These are phyloP conservation scores for Megathymus violae DNA, from an alignment of 1,140 invertebrate genomes.

Conservation along the genomic window DNA sequence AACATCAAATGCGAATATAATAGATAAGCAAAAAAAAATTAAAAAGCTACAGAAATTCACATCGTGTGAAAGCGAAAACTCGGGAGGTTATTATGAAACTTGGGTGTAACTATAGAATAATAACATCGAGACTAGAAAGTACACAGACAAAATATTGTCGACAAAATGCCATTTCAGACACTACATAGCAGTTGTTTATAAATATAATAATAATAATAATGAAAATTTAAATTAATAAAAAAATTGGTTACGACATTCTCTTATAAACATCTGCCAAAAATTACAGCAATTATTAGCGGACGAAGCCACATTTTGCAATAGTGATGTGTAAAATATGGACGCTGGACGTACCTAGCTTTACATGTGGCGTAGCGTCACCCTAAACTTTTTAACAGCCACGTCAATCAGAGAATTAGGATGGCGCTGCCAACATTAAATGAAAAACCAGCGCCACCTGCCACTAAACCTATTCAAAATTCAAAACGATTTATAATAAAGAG, in stretches of 20 bases:
- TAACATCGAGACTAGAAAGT: constrained; percentile 12
- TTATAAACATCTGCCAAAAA: constrained; percentile 36
- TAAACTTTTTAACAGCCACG: constrained; percentile 47
- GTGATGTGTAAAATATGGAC: constrained; percentile 14
- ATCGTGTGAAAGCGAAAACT: constrained; percentile 34
- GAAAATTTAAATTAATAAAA: constrained; percentile 1
- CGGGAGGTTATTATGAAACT: constrained; percentile 25
- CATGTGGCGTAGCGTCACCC: constrained; percentile 60
- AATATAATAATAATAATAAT: too few species aligned
- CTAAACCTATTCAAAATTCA: constrained; percentile 27
- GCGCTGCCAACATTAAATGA: constrained; percentile 57
- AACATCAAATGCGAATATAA: constrained; percentile 44
- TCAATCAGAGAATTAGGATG: constrained; percentile 63
- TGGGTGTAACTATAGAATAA: constrained; percentile 1
- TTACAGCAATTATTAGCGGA: constrained; percentile 25
- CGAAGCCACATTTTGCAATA: constrained; percentile 39
- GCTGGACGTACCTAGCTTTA: constrained; percentile 41
- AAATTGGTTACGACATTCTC: not conserved
- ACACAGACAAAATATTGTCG: constrained; percentile 12
- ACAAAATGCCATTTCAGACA: constrained; percentile 27
- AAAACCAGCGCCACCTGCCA: constrained; percentile 75
- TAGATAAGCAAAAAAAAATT: constrained; percentile 42
- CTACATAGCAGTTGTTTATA: constrained; percentile 29
- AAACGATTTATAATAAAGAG: constrained; percentile 14
- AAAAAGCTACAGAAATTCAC: constrained; percentile 39